Evolutionary conservation across 2,888 invertebrate genomes (phyloP).

Genomic region (Leucophenga maculata): DNA sequence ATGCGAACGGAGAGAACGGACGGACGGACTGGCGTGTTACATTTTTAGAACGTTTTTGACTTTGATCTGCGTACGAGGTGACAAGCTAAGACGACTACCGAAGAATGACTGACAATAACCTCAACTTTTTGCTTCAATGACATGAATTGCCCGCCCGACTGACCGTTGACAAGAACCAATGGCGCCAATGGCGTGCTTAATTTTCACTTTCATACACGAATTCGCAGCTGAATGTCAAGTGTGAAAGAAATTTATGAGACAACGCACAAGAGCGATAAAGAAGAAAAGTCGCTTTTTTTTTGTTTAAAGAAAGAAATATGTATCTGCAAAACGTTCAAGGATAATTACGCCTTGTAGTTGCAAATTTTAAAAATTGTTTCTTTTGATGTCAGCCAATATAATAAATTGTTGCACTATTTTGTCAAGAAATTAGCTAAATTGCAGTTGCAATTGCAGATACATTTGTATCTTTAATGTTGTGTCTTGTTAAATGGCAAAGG

Average conservation of each 20-base stretch:
- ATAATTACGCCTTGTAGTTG: conserved; percentile 4
- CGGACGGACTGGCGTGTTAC: conserved; percentile 2
- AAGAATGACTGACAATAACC: conserved; percentile 21
- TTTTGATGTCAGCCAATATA: conserved; percentile 21
- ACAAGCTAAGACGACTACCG: not conserved
- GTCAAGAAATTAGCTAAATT: conserved; percentile 43
- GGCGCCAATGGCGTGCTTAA: conserved; percentile 8
- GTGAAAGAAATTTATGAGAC: conserved; percentile 23
- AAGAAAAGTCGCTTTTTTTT: not conserved
- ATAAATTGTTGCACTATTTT: conserved; percentile 62
- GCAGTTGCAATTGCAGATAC: not conserved
- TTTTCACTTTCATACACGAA: conserved; percentile 17
- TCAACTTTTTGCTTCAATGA: conserved; percentile 24
- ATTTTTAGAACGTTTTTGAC: conserved; percentile 13
- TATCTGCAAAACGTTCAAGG: conserved; percentile 17
- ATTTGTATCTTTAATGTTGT: not conserved
- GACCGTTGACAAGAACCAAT: conserved; percentile 5
- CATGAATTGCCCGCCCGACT: not conserved
- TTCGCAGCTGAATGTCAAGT: conserved; percentile 1
- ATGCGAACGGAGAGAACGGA: too few species aligned
- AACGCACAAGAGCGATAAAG: conserved; percentile 12
- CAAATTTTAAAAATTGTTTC: not conserved
- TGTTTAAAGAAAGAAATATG: not conserved
- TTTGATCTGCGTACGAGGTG: conserved; percentile 21
- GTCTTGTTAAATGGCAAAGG: not conserved